Conservation (phyloP, 2,113 vertebrate genomes). For the Canis aureus region DNA sequence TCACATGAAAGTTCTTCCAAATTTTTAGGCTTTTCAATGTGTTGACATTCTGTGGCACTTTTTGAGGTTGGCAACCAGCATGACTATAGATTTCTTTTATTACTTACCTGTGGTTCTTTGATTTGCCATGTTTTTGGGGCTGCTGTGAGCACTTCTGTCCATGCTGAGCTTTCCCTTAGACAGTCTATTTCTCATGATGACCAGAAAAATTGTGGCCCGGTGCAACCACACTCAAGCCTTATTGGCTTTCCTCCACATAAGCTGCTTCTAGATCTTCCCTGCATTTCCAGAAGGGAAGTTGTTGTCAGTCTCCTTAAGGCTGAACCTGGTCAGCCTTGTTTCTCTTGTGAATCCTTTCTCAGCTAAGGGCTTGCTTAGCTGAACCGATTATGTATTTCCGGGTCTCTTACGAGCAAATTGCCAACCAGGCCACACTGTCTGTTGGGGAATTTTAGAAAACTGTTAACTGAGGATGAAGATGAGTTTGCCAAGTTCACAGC, state of each 20-base stretch:
- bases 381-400: neutral
- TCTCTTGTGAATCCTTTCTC: neutral
- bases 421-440: constrained; percentile 54
- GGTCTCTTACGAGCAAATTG: neutral
- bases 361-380: neutral
- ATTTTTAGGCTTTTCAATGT: neutral
- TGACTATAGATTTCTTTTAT: neutral
- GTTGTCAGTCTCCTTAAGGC: neutral
- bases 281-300: neutral
- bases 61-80: neutral
- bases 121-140: neutral
- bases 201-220: neutral
- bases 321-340: neutral
- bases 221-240: neutral
- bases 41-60: neutral
- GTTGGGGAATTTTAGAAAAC: constrained; percentile 56
- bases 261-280: neutral
- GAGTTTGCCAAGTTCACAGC: constrained; percentile 49
- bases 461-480: neutral
- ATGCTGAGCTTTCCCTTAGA: neutral
- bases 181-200: neutral
- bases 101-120: neutral
- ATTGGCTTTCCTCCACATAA: neutral
- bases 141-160: neutral
- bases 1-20: neutral